Percentiles rank a stretch among this genome's conserved stretches.
phyloP scores from a whole-genome alignment of 2,797 vertebrate genomes.

The Hyperoplus lanceolatus region DNA sequence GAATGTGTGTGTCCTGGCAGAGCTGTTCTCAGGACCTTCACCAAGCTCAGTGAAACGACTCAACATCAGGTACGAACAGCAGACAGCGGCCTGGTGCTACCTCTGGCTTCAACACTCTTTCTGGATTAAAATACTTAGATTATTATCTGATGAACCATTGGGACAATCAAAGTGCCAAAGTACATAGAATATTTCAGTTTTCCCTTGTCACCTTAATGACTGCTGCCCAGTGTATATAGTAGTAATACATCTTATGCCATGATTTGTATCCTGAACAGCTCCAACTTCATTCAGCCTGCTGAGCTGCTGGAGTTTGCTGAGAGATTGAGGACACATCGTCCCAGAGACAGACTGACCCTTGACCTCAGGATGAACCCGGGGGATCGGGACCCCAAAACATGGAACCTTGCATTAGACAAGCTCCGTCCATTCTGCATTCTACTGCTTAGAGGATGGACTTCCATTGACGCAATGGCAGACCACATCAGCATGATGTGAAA shows the following conservation, averaged over 20 bases:
- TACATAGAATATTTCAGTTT: not conserved
- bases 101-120: not conserved
- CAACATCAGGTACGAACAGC: constrained; percentile 88
- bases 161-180: too few relatives aligned
- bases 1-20: constrained; percentile 86
- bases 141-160: not conserved
- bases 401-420: constrained; percentile 83
- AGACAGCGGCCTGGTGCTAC: not conserved
- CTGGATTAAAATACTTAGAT: not conserved
- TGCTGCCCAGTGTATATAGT: not conserved
- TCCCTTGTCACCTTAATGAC: not conserved
- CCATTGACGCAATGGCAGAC: constrained; percentile 89
- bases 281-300: constrained; percentile 92
- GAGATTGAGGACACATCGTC: constrained; percentile 79
- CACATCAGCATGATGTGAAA: constrained; percentile 81
- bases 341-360: constrained; percentile 82
- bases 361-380: constrained; percentile 91
- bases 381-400: constrained; percentile 87
- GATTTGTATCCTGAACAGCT: constrained; percentile 80
- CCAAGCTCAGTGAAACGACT: constrained; percentile 87
- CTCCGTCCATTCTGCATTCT: constrained; percentile 85
- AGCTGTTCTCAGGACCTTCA: constrained; percentile 89
- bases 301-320: constrained; percentile 91
- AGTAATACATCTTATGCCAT: not conserved
- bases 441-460: constrained; percentile 86